Evolutionary conservation across 1,140 invertebrate species (phyloP).

Genomic region (Drosophila kurseongensis): DNA sequence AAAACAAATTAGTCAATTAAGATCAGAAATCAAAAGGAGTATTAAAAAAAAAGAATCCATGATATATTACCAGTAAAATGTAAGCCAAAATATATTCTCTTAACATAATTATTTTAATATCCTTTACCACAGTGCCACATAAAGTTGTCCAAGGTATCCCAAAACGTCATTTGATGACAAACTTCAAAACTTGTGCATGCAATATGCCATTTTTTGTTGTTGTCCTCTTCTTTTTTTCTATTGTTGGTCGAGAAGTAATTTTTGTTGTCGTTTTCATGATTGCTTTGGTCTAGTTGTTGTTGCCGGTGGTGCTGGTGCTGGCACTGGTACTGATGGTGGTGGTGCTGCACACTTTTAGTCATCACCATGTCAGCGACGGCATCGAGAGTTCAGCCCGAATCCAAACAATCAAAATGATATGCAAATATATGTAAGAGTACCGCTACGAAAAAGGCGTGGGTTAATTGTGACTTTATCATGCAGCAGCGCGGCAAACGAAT

Average conservation of each 20-base stretch:
- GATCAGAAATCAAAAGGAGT: too few species aligned
- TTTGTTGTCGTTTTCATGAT: slow-evolving; percentile 62
- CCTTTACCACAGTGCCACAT: slow-evolving; percentile 43
- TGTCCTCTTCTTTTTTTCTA: slow-evolving; percentile 36
- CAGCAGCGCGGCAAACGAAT: slow-evolving; percentile 52
- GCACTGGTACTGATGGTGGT: slow-evolving; percentile 22
- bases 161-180: slow-evolving; percentile 79
- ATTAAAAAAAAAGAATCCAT: too few species aligned
- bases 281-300: slow-evolving; percentile 57
- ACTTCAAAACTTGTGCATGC: slow-evolving; percentile 76
- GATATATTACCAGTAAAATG: too few species aligned
- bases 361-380: slow-evolving; percentile 69
- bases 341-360: slow-evolving; percentile 73
- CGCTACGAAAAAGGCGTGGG: slow-evolving; percentile 84
- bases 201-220: slow-evolving; percentile 51
- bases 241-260: slow-evolving; percentile 56
- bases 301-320: slow-evolving; percentile 17
- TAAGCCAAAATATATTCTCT: too few species aligned
- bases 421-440: slow-evolving; percentile 84
- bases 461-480: slow-evolving; percentile 84
- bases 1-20: too few species aligned
- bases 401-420: slow-evolving; percentile 83
- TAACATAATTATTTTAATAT: not conserved
- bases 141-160: slow-evolving; percentile 38
- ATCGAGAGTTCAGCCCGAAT: slow-evolving; percentile 58